These are phyloP conservation scores for Acropora tenuis DNA, from an alignment of 64 coral and sea anemone genomes.

Conservation along the genomic window DNA sequence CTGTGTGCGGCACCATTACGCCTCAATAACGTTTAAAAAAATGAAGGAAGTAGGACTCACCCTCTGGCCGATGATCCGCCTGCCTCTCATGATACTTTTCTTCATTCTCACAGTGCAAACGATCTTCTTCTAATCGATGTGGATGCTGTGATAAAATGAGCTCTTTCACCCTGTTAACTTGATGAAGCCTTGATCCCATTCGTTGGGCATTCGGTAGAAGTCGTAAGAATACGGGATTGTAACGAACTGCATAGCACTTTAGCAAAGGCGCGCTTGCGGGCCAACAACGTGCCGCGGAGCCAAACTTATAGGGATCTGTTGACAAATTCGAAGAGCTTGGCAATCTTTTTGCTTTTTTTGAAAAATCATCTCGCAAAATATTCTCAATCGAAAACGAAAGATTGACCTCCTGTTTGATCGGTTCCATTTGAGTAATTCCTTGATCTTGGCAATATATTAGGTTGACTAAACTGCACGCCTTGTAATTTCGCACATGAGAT, in stretches of 20 bases:
- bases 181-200: not conserved
- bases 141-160: not conserved
- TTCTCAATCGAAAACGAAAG: constrained; percentile 48
- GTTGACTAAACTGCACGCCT: not conserved
- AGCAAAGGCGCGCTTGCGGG: not conserved
- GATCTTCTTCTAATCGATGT: not conserved
- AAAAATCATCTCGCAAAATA: constrained; percentile 36
- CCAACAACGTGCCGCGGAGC: not conserved
- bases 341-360: not conserved
- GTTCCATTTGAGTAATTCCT: not conserved
- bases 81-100: not conserved
- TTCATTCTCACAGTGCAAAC: not conserved
- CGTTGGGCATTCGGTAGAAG: not conserved
- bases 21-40: not conserved
- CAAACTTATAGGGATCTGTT: not conserved
- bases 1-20: too few species aligned
- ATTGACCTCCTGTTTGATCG: not conserved
- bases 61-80: not conserved
- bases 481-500: not conserved
- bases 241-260: constrained; percentile 16
- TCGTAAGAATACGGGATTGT: not conserved
- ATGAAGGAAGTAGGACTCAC: not conserved
- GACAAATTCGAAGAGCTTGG: not conserved
- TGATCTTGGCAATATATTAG: not conserved
- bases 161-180: constrained; percentile 5